Base-by-base conservation (phyloP, 1,140 invertebrate genomes). In the Drosophila ironensis region DNA sequence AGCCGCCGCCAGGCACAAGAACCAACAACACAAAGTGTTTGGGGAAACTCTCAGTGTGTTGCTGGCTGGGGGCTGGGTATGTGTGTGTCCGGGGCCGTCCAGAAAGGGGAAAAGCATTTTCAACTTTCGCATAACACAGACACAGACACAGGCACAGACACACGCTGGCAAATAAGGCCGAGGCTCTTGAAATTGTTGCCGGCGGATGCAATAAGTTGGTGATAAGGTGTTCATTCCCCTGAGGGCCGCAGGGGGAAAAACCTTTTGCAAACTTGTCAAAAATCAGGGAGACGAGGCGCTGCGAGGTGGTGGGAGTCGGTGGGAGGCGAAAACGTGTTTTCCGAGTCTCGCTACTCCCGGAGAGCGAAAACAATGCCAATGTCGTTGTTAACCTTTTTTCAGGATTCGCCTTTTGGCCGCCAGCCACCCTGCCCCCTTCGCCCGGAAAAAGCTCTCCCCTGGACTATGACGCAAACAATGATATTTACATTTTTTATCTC, bases 121-220 rank as follows among this genome's bases (percentile, higher is more conserved):
- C 53, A 42, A 35, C 24, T 50, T 64, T 41, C 53, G 35, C 35
- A n/a, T n/a, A n/a, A n/a, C n/a, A n/a, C 20, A 5, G 5, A 63
- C 40, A 56, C 33, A 48, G 25, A 64, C 38, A 50, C 25, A 35
- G 19, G 52, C 46, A 50, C 40, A 67, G 9, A 33, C 45, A 40
- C 27, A 37, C 28, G 37, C 27, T 50, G 28, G 44, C 30, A 57
- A 84, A 84, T 63, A 78, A 64, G 70, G 71, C 59, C 60, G 71
- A 70, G 64, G 45, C 66, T 67, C 81, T 81, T 69, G 70, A 86
- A 86, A 86, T 87, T 86, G 80, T 86, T 80, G 80, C 80, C 80
- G 81, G 75, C 80, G 80, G 80, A 86, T 80, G 80, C 80, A 86
- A 86, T 86, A 86, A 86, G 81, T 87, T 86, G 80, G 80, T 73